Percentiles rank a stretch among this genome's conserved stretches.
Conservation (phyloP, 1,140 invertebrate species). For the Teleopsis dalmanni region DNA sequence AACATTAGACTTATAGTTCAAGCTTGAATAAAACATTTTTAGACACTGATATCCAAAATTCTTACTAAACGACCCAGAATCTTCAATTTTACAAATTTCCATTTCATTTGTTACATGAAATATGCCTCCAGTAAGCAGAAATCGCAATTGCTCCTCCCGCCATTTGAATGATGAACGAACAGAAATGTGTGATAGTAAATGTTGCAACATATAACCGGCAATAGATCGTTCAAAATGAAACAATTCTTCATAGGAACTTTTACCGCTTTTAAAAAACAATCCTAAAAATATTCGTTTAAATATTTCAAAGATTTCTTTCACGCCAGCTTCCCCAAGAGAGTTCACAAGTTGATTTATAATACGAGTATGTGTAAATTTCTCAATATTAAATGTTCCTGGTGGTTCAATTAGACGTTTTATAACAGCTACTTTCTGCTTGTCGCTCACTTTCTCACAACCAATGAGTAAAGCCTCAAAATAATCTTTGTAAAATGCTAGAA, state of each 20-base stretch:
- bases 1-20: constrained; percentile 56
- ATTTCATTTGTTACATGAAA: constrained; percentile 48
- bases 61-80: constrained; percentile 10
- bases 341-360: constrained; percentile 54
- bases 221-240: constrained; percentile 60
- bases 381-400: constrained; percentile 62
- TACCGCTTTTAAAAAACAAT: constrained; percentile 46
- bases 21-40: constrained; percentile 56
- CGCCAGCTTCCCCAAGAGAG: constrained; percentile 51
- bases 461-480: constrained; percentile 50
- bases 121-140: constrained; percentile 57
- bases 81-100: constrained; percentile 28
- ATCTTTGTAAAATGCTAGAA: constrained; percentile 44
- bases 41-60: constrained; percentile 46
- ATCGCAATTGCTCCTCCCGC: constrained; percentile 56
- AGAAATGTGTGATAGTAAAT: constrained; percentile 55
- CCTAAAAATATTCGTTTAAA: constrained; percentile 53
- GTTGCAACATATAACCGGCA: constrained; percentile 56
- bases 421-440: constrained; percentile 49
- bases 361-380: constrained; percentile 59
- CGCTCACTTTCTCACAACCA: constrained; percentile 45
- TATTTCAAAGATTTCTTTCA: constrained; percentile 54
- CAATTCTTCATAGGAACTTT: constrained; percentile 49
- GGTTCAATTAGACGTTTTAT: constrained; percentile 57
- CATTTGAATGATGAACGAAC: constrained; percentile 52